Conservation (phyloP, 2,888 invertebrate species). For the Microctonus brassicae region DNA sequence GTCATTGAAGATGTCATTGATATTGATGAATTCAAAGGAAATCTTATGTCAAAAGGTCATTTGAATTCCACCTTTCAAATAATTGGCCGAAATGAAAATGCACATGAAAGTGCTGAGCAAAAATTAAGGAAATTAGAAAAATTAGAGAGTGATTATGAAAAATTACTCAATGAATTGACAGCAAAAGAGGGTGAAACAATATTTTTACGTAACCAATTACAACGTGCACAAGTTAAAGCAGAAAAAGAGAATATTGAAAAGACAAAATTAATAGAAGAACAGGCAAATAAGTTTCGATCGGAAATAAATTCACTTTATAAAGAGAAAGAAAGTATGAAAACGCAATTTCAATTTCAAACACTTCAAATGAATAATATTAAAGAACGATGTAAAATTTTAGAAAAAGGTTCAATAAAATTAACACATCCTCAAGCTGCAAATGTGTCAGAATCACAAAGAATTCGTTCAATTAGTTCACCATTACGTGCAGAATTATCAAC, state of each 20-base stretch:
- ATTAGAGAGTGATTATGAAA: slow-evolving; percentile 57
- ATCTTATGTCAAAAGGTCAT: slow-evolving; percentile 42
- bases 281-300: slow-evolving; percentile 51
- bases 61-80: slow-evolving; percentile 54
- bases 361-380: slow-evolving; percentile 55
- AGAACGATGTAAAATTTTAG: slow-evolving; percentile 60
- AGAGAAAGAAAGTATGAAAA: slow-evolving; percentile 60
- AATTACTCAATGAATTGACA: slow-evolving; percentile 56
- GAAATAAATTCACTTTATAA: slow-evolving; percentile 56
- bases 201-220: slow-evolving; percentile 58
- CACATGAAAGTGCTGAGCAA: slow-evolving; percentile 36
- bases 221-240: slow-evolving; percentile 53
- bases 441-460: slow-evolving; percentile 42
- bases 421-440: slow-evolving; percentile 54
- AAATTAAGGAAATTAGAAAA: slow-evolving; percentile 50
- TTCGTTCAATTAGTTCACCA: slow-evolving; percentile 44
- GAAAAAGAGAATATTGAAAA: slow-evolving; percentile 57
- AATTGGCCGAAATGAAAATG: background rate
- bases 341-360: slow-evolving; percentile 58
- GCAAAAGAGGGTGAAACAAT: slow-evolving; percentile 61
- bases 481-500: slow-evolving; percentile 39
- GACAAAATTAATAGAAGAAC: slow-evolving; percentile 55
- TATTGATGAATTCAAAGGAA: slow-evolving; percentile 50
- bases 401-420: slow-evolving; percentile 57
- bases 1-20: slow-evolving; percentile 41